phyloP scores from a whole-genome alignment of 2,797 vertebrate genomes.

The Danio choprae region DNA sequence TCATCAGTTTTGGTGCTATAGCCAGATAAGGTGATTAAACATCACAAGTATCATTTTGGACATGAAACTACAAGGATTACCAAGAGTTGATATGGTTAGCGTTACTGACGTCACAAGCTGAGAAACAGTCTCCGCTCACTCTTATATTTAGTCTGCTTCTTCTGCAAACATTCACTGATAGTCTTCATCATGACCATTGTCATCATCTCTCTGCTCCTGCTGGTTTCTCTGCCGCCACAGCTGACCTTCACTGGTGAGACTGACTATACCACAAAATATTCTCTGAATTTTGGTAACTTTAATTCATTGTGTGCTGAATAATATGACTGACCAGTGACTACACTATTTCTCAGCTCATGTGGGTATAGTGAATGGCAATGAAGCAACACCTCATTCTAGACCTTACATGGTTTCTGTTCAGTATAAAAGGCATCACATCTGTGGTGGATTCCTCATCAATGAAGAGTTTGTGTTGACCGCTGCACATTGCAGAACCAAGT shows the following conservation, averaged over 20 bases:
- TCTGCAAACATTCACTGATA: background rate
- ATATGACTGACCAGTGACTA: too few species aligned
- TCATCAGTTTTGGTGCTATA: background rate
- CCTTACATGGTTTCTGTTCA: slow-evolving; percentile 73
- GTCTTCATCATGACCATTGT: slow-evolving; percentile 28
- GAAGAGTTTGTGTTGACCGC: slow-evolving; percentile 72
- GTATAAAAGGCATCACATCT: background rate
- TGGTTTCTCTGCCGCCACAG: slow-evolving; percentile 27
- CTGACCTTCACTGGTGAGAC: slow-evolving; percentile 9
- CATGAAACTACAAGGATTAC: background rate
- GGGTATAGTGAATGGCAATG: slow-evolving; percentile 41
- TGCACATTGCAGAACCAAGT: slow-evolving; percentile 58
- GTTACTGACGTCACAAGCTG: background rate
- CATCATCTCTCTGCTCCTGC: slow-evolving; percentile 35
- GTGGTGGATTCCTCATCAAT: slow-evolving; percentile 71
- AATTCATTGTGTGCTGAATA: too few species aligned
- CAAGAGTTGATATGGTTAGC: background rate
- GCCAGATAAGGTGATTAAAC: background rate
- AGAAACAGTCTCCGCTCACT: background rate
- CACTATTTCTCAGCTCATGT: slow-evolving; percentile 29
- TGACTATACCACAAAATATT: background rate
- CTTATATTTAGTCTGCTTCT: background rate
- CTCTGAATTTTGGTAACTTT: too few species aligned
- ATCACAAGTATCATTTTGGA: background rate
- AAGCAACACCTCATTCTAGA: slow-evolving; percentile 42